Percentiles rank a stretch among this genome's conserved stretches.
These are phyloP conservation scores for Agriopis leucophaearia DNA, from an alignment of 2,888 invertebrate genomes.

Conservation along the genomic window DNA sequence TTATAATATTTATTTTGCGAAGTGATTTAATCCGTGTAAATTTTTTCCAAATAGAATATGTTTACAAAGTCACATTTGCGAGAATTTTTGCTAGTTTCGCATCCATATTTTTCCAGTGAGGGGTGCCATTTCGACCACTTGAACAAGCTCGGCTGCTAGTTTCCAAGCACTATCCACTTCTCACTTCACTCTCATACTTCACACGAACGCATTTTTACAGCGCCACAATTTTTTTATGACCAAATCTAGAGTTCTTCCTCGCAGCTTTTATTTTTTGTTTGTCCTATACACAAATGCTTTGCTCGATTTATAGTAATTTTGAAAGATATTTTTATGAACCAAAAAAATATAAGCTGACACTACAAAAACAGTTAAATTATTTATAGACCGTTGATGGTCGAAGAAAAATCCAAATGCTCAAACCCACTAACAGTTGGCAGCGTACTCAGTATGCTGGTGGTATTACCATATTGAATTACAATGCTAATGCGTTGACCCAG, in stretches of 20 bases:
- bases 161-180: slow-evolving; percentile 55
- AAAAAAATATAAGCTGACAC: no score
- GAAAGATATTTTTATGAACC: no score
- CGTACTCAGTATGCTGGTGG: no score
- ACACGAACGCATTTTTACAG: slow-evolving; percentile 51
- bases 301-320: neutral
- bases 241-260: slow-evolving; percentile 15
- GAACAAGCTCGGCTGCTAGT: slow-evolving; percentile 54
- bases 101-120: slow-evolving; percentile 60
- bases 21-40: slow-evolving; percentile 29
- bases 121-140: slow-evolving; percentile 54
- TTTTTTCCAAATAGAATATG: slow-evolving; percentile 15
- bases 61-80: slow-evolving; percentile 4
- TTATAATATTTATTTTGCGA: slow-evolving; percentile 1
- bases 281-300: neutral
- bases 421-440: no score
- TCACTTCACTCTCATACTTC: no score
- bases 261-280: slow-evolving; percentile 8
- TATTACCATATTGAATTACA: no score
- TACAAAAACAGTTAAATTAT: no score
- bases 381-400: no score
- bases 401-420: no score
- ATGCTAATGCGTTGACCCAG: no score
- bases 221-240: slow-evolving; percentile 43
- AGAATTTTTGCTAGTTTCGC: slow-evolving; percentile 47